Conservation (phyloP, 2,797 vertebrate species). For the Esox lucius region DNA sequence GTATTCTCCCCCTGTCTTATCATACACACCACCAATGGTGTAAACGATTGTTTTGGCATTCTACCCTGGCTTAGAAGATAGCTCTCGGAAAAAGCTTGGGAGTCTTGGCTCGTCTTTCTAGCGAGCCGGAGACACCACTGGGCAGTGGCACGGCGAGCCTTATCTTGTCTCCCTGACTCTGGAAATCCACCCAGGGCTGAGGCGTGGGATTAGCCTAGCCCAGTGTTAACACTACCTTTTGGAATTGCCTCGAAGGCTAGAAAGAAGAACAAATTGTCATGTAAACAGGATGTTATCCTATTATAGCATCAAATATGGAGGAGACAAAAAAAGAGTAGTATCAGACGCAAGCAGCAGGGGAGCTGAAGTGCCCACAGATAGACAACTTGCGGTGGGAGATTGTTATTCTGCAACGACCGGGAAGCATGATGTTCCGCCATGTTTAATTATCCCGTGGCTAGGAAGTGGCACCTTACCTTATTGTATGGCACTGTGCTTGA, state of each 20-base stretch:
- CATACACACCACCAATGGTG: conserved; percentile 24
- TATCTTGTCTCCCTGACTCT: conserved; percentile 23
- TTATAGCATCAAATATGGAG: conserved; percentile 25
- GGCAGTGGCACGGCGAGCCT: conserved; percentile 29
- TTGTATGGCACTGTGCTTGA: conserved; percentile 25
- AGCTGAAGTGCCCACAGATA: conserved; percentile 17
- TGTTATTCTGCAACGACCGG: neutral
- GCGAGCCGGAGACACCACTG: neutral
- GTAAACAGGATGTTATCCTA: conserved; percentile 35
- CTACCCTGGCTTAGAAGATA: neutral
- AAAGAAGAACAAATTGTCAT: conserved; percentile 13
- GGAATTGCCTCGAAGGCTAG: conserved; percentile 21
- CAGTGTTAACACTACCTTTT: conserved; percentile 2
- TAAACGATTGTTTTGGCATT: conserved; percentile 27
- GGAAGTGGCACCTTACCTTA: conserved; percentile 2
- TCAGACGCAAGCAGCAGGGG: neutral
- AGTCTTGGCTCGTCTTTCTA: neutral
- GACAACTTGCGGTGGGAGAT: neutral
- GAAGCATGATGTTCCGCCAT: conserved; percentile 4
- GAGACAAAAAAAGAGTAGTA: neutral
- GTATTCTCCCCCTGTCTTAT: conserved; percentile 24
- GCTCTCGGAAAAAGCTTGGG: neutral
- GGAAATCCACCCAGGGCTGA: conserved; percentile 17
- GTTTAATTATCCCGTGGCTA: conserved; percentile 44
- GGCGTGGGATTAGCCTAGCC: conserved; percentile 20